phyloP scores from a whole-genome alignment of 2,113 vertebrate genomes.

The Campylorhamphus procurvoides region DNA sequence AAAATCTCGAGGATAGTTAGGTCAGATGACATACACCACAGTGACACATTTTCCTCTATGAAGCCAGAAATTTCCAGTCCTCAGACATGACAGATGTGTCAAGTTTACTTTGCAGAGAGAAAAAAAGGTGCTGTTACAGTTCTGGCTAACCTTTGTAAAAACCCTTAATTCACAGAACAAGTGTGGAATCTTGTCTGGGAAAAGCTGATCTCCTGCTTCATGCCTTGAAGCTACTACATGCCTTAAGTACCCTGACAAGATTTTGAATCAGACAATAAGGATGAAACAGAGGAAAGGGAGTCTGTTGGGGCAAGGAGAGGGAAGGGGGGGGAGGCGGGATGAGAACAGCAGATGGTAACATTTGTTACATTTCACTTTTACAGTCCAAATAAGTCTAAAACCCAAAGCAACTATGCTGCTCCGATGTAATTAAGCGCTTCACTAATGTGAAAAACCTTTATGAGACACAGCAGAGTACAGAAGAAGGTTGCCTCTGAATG shows the following conservation, averaged over 20 bases:
- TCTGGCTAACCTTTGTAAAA: constrained; percentile 42
- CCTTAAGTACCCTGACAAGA: constrained; percentile 56
- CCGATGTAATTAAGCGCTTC: constrained; percentile 64
- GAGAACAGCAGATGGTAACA: constrained; percentile 8
- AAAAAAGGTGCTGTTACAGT: constrained; percentile 3
- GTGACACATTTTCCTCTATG: constrained; percentile 45
- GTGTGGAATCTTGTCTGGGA: not conserved
- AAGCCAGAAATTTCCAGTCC: constrained; percentile 59
- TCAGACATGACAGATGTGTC: constrained; percentile 32
- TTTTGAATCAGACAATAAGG: constrained; percentile 58
- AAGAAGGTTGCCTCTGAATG: constrained; percentile 59
- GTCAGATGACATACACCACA: constrained; percentile 23
- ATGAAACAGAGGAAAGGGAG: constrained; percentile 29
- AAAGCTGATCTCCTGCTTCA: constrained; percentile 36
- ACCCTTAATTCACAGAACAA: constrained; percentile 41
- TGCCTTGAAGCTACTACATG: constrained; percentile 39
- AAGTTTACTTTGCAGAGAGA: constrained; percentile 49
- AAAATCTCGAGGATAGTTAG: constrained; percentile 60
- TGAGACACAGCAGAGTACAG: constrained; percentile 59
- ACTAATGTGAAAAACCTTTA: constrained; percentile 70
- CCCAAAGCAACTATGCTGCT: constrained; percentile 54
- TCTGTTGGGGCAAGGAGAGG: not conserved
- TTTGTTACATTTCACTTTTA: not conserved
- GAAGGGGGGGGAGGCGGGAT: not conserved
- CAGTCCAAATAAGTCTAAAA: constrained; percentile 61